Evolutionary conservation across 2,888 invertebrate species (phyloP).

Genomic region (Lycaena phlaeas): DNA sequence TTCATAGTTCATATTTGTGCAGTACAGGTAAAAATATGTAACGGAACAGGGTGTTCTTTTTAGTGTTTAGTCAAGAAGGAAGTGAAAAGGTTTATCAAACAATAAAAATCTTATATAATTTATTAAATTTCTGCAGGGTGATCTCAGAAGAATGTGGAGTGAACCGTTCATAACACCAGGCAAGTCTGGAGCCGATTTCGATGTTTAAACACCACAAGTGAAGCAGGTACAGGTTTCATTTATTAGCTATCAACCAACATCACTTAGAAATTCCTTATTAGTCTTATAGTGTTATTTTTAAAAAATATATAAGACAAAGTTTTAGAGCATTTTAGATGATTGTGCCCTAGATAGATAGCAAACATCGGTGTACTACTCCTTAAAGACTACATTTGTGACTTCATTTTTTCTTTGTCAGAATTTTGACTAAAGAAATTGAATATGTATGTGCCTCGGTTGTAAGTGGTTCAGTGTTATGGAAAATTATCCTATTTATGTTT

Average conservation of each 20-base stretch:
- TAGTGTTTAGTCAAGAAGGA: too few relatives aligned
- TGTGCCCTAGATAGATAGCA: conserved; percentile 7
- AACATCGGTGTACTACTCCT: neutral
- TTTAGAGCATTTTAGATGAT: conserved; percentile 6
- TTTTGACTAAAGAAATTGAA: too few relatives aligned
- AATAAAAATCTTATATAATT: too few relatives aligned
- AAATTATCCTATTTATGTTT: too few relatives aligned
- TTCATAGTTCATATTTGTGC: too few relatives aligned
- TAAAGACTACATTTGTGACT: neutral
- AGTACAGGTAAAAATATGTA: too few relatives aligned
- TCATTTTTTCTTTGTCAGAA: too few relatives aligned
- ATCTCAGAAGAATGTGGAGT: conserved; percentile 97
- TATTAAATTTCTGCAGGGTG: conserved; percentile 89
- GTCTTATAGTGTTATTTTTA: conserved; percentile 6
- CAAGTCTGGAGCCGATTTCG: conserved; percentile 71
- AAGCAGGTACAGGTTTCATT: neutral
- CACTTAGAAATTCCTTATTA: neutral
- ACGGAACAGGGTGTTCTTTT: too few relatives aligned
- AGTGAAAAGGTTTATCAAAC: too few relatives aligned
- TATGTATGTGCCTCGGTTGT: too few relatives aligned
- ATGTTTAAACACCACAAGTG: conserved; percentile 42
- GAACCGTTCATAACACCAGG: conserved; percentile 93
- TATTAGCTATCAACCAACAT: neutral
- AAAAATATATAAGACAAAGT: conserved; percentile 5
- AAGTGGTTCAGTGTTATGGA: too few relatives aligned